Conservation (phyloP, 2,888 invertebrate species). For the Smittia aterrima region DNA sequence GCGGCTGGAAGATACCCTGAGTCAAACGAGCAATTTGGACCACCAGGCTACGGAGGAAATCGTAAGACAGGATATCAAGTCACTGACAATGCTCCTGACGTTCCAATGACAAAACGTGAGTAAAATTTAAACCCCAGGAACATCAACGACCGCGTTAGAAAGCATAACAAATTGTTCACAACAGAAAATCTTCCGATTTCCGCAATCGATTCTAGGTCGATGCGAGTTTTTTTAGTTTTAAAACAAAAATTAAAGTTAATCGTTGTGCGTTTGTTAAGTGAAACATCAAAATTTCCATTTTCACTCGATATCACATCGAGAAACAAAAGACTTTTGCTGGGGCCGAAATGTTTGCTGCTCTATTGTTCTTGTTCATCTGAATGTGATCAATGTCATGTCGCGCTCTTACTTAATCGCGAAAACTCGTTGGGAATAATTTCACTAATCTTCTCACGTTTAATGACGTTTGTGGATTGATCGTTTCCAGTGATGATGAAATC, state of each 20-base stretch:
- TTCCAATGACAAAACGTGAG: constrained; percentile 22
- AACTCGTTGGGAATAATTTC: too few relatives aligned
- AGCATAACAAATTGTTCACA: constrained; percentile 24
- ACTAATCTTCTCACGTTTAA: too few relatives aligned
- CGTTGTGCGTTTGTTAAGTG: background rate
- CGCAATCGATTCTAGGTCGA: background rate
- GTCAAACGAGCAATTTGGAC: background rate
- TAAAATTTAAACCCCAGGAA: background rate
- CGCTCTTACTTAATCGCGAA: constrained; percentile 12
- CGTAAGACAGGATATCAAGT: constrained; percentile 33
- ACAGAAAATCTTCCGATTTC: constrained; percentile 24
- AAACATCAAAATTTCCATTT: constrained; percentile 1
- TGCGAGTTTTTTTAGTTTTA: too few relatives aligned
- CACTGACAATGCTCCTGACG: constrained; percentile 7
- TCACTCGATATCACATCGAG: background rate
- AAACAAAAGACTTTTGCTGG: background rate
- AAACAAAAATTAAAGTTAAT: constrained; percentile 17
- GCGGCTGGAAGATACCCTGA: constrained; percentile 32
- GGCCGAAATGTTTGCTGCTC: constrained; percentile 13
- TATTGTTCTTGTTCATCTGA: constrained; percentile 39
- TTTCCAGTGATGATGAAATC: too few relatives aligned
- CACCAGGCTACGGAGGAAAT: background rate
- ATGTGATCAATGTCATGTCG: constrained; percentile 40
- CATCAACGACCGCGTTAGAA: background rate
- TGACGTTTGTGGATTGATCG: too few relatives aligned